Evolutionary conservation across 2,797 vertebrate genomes (phyloP), one percentile per base, ranked within the genome.

Genomic region (Lepus oiostolus): DNA sequence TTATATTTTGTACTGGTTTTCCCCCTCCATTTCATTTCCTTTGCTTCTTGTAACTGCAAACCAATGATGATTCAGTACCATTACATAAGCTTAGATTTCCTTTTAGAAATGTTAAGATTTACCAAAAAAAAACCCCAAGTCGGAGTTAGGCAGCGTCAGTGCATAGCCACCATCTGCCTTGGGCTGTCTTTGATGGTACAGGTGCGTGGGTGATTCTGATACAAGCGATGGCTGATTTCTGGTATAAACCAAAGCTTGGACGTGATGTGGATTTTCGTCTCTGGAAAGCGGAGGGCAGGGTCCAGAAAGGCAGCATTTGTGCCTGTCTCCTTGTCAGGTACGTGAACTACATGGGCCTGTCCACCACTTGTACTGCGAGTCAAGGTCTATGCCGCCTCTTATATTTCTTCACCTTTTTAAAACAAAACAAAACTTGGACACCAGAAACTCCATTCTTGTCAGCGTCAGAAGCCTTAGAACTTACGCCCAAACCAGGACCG

Each of bases 41-140:
- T 93, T 91, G 70, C 22, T 81, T 91, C 68, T 85, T 30, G 65
- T 76, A 82, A 92, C 60, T 80, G 52, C 32, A 62, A 35, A 28
- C 14, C 12, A 72, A 2, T 80, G 28, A 32, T 87, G 50, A 32
- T 75, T 75, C 19, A 60, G 63, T 24, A 81, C 19, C 50, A 30
- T 86, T 60, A 22, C 58, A 4, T 63, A 52, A 63, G 22, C 70
- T 93, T 91, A 38, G 83, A 89, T 89, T 93, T 67, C 70, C 35
- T 85, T 32, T 76, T 88, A 24, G 32, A 90, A 72, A 76, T 90
- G n/a, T 16, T 71, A 88, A 71, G 50, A 88, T 85, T 13, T 67
- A 17, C 91, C 77, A 65, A 32, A 77, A 58, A 5, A 50, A 13
- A 26, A 35, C 35, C 35, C 35, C 35, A 92, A 54, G 62, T 97